Percentiles rank a stretch among this genome's conserved stretches.
Evolutionary conservation across 2,113 vertebrate species (phyloP).

Genomic region (Oryzias melastigma): DNA sequence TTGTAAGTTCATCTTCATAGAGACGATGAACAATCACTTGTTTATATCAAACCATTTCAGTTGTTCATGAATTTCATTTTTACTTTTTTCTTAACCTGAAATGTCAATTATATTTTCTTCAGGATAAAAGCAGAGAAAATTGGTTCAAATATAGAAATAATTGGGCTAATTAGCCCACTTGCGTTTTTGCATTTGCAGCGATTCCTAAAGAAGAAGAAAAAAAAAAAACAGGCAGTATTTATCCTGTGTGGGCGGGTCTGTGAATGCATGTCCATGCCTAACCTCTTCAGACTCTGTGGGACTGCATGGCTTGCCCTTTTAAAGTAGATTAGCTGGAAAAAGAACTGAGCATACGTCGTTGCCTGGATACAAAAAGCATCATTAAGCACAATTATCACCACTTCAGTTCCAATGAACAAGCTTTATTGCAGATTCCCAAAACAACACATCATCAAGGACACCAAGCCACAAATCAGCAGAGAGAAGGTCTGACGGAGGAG

Average conservation of each 20-base stretch:
- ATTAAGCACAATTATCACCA: slow-evolving; percentile 77
- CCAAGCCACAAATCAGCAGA: slow-evolving; percentile 26
- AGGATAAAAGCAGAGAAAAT: no score
- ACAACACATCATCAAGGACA: slow-evolving; percentile 60
- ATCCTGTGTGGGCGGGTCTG: slow-evolving; percentile 25
- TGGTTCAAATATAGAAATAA: background rate
- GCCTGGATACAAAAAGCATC: slow-evolving; percentile 83
- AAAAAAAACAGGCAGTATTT: slow-evolving; percentile 30
- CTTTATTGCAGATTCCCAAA: slow-evolving; percentile 55
- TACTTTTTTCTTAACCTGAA: no score
- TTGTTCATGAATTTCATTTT: no score
- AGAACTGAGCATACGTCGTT: slow-evolving; percentile 64
- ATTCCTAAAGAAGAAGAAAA: slow-evolving; percentile 15
- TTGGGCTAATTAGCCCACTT: slow-evolving; percentile 14
- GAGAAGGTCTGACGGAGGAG: slow-evolving; percentile 15
- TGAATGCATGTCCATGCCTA: slow-evolving; percentile 26
- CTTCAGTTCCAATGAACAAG: slow-evolving; percentile 65
- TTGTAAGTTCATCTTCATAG: background rate
- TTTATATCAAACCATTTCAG: no score
- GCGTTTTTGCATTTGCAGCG: background rate
- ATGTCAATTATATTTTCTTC: no score
- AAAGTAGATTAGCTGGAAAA: slow-evolving; percentile 67
- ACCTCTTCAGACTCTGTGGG: slow-evolving; percentile 54
- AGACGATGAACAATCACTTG: no score
- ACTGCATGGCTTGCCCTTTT: slow-evolving; percentile 40